A percentile compares a stretch with the other conserved stretches of the same genome.
Conservation (phyloP, 2,888 invertebrate genomes). For the Perizoma affinitatum region DNA sequence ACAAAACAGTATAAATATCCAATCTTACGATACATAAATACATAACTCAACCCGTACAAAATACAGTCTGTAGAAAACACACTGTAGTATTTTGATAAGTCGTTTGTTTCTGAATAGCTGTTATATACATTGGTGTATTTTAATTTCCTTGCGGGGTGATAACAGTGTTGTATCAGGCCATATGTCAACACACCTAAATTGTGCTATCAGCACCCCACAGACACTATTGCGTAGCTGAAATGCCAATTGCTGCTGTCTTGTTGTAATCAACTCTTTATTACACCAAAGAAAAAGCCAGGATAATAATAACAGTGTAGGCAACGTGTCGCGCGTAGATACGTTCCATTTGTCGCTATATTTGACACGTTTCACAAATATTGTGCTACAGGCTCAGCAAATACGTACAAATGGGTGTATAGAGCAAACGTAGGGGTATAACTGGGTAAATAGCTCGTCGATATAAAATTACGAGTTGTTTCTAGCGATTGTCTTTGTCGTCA, state of each 20-base stretch:
- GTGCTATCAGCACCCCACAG: constrained; percentile 71
- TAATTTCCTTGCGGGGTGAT: constrained; percentile 24
- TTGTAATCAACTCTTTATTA: constrained; percentile 79
- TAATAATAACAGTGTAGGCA: constrained; percentile 70
- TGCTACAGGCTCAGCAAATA: constrained; percentile 76
- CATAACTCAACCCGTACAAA: constrained; percentile 27
- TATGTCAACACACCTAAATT: constrained; percentile 49
- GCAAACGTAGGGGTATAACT: constrained; percentile 73
- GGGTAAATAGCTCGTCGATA: constrained; percentile 67
- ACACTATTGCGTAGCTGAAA: constrained; percentile 57
- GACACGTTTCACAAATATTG: constrained; percentile 84
- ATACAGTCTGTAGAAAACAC: constrained; percentile 18
- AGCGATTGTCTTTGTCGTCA: constrained; percentile 64
- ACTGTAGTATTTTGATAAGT: constrained; percentile 29
- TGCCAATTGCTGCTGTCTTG: constrained; percentile 61
- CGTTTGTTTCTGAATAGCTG: constrained; percentile 17
- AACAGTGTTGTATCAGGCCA: constrained; percentile 38
- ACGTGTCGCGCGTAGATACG: constrained; percentile 80
- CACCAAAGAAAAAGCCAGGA: constrained; percentile 72
- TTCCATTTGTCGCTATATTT: constrained; percentile 71
- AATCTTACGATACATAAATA: constrained; percentile 28
- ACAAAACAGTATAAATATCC: constrained; percentile 31
- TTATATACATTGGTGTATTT: constrained; percentile 25
- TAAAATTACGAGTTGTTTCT: constrained; percentile 70
- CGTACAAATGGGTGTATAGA: constrained; percentile 64